Conservation (phyloP, 1,140 invertebrate genomes). For the Drosophila sturtevanti region DNA sequence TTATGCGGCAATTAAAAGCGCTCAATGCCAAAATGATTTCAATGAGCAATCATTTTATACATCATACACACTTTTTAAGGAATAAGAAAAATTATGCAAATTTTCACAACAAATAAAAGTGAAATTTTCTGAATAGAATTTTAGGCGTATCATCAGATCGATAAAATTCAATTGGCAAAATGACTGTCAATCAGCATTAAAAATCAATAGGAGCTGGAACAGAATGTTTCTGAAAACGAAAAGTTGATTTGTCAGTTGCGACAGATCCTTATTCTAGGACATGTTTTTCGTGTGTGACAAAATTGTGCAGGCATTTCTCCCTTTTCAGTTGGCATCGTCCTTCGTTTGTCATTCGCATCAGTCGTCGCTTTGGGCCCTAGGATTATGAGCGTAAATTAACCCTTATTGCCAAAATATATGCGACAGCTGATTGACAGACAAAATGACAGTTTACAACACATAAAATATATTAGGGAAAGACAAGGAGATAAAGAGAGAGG, state of each 20-base stretch:
- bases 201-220: slow-evolving; percentile 56
- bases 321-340: neutral
- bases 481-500: neutral
- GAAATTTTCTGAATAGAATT: slow-evolving; percentile 5
- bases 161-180: slow-evolving; percentile 18
- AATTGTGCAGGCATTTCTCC: slow-evolving; percentile 57
- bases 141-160: neutral
- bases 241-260: slow-evolving; percentile 13
- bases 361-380: slow-evolving; percentile 37
- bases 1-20: slow-evolving; percentile 71
- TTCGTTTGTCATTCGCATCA: neutral
- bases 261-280: slow-evolving; percentile 48
- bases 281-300: slow-evolving; percentile 60
- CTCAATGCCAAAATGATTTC: slow-evolving; percentile 52
- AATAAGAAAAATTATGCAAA: slow-evolving; percentile 68
- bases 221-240: slow-evolving; percentile 24
- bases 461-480: slow-evolving; percentile 49
- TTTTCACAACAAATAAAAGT: slow-evolving; percentile 24
- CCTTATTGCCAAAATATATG: slow-evolving; percentile 79
- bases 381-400: slow-evolving; percentile 81
- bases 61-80: slow-evolving; percentile 31
- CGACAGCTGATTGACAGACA: slow-evolving; percentile 80
- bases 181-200: slow-evolving; percentile 76
- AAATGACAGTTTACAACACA: slow-evolving; percentile 66
- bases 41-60: slow-evolving; percentile 23